phyloP scores from a whole-genome alignment of 2,113 vertebrate genomes.

The Seriola aureovittata region DNA sequence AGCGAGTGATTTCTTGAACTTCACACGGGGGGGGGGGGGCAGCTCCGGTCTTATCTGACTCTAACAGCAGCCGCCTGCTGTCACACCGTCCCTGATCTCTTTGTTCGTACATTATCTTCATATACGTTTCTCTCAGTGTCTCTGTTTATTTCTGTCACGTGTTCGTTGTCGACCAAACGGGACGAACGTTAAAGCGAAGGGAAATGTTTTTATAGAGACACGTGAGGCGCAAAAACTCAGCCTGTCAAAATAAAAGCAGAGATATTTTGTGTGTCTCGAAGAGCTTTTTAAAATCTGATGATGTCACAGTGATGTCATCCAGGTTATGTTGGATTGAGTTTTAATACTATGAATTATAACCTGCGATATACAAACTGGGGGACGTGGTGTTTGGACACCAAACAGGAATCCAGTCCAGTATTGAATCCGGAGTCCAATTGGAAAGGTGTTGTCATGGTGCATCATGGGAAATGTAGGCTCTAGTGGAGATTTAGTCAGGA shows the following conservation, averaged over 20 bases:
- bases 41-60: slow-evolving; percentile 35
- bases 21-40: neutral
- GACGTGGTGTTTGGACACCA: no score
- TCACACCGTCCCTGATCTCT: neutral
- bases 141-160: neutral
- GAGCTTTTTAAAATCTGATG: no score
- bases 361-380: no score
- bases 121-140: neutral
- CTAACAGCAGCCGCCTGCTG: neutral
- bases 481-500: neutral
- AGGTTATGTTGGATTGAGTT: no score
- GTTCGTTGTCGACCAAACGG: neutral
- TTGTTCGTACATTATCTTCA: neutral
- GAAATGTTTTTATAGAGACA: neutral
- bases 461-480: neutral
- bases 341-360: no score
- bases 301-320: no score
- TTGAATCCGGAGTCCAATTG: no score
- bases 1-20: slow-evolving; percentile 20
- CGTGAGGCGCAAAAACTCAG: no score
- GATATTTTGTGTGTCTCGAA: no score
- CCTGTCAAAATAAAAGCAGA: no score
- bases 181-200: neutral
- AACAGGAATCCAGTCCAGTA: no score
- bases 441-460: no score